A percentile compares a stretch with the other conserved stretches of the same genome.
These are phyloP conservation scores for Nesoenas mayeri DNA, from an alignment of 2,113 vertebrate genomes.

Conservation along the genomic window DNA sequence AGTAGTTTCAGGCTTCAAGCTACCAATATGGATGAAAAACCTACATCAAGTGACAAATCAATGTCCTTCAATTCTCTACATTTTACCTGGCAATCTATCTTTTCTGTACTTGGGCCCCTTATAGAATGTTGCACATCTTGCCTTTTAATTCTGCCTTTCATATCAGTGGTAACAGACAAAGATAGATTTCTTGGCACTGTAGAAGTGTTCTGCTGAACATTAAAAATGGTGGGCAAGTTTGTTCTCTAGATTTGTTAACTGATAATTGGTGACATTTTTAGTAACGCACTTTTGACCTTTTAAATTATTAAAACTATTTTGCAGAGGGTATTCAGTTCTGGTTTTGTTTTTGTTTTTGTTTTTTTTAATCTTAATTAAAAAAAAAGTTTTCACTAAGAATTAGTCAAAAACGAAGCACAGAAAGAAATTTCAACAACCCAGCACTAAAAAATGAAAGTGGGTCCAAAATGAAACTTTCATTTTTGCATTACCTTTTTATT, in stretches of 20 bases:
- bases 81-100: not conserved
- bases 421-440: not conserved
- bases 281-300: not conserved
- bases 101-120: not conserved
- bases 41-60: not conserved
- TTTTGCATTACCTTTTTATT: not conserved
- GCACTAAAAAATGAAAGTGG: not conserved
- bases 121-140: not conserved
- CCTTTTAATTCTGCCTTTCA: not conserved
- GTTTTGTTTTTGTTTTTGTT: not conserved
- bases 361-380: too few relatives aligned
- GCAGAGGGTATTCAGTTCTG: not conserved
- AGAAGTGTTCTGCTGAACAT: not conserved
- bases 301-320: not conserved
- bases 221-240: not conserved
- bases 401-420: not conserved
- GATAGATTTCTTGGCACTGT: not conserved
- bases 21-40: not conserved
- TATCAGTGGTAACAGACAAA: fast-evolving
- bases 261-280: not conserved
- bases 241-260: not conserved
- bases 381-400: not conserved
- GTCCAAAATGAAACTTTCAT: not conserved
- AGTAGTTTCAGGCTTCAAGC: not conserved
- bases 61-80: not conserved